These are phyloP conservation scores for Sandelia bainsii DNA, from an alignment of 2,797 vertebrate species.

Conservation along the genomic window DNA sequence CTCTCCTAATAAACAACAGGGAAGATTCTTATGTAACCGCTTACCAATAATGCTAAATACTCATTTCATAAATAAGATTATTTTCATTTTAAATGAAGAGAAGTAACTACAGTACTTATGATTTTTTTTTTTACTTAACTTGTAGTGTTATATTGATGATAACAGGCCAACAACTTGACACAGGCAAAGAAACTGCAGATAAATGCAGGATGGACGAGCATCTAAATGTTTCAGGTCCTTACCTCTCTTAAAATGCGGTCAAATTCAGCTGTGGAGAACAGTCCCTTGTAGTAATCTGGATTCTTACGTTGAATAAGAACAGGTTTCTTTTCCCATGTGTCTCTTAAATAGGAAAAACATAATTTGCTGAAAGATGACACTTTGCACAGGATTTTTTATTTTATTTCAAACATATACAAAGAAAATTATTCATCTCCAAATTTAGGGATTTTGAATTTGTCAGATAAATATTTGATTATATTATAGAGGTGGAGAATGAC, in stretches of 20 bases:
- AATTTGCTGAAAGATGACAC: not conserved
- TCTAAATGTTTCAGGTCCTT: constrained; percentile 13
- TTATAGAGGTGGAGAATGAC: too few relatives aligned
- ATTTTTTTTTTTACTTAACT: too few relatives aligned
- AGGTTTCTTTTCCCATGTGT: constrained; percentile 93
- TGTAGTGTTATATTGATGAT: too few relatives aligned
- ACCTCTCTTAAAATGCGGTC: constrained; percentile 89
- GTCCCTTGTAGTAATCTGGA: constrained; percentile 88
- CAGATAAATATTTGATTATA: not conserved
- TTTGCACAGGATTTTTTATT: too few relatives aligned
- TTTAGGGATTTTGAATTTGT: not conserved
- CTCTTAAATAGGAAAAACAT: constrained; percentile 66
- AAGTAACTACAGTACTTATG: too few relatives aligned
- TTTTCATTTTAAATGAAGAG: too few relatives aligned
- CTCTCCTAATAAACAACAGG: not conserved
- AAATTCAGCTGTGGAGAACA: constrained; percentile 93
- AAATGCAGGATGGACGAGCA: not conserved
- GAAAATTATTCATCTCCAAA: not conserved
- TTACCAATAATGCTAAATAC: too few relatives aligned
- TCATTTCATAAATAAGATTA: too few relatives aligned
- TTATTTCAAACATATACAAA: not conserved
- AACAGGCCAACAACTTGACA: not conserved
- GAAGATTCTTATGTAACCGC: not conserved
- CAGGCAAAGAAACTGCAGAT: not conserved
- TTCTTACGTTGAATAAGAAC: constrained; percentile 88